Evolutionary conservation across 2,797 vertebrate species (phyloP).

Genomic region (Hyperoplus lanceolatus): DNA sequence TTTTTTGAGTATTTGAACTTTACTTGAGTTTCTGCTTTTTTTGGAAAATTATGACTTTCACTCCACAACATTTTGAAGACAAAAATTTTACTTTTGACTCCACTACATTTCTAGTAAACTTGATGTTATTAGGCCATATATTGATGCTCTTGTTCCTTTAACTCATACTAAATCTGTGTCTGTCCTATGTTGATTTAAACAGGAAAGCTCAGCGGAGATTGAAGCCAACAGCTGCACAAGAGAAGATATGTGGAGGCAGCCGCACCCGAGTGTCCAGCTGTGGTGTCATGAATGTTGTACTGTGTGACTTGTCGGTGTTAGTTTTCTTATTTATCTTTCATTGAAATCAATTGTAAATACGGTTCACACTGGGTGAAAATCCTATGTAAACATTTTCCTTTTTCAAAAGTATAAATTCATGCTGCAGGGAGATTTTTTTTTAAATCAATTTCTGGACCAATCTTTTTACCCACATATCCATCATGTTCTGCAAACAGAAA

Average conservation of each 20-base stretch:
- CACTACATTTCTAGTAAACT: too few species aligned
- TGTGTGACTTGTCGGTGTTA: conserved; percentile 12
- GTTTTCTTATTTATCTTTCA: conserved; percentile 55
- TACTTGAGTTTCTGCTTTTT: neutral
- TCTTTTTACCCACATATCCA: neutral
- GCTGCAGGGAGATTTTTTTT: neutral
- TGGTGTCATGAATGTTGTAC: conserved; percentile 15
- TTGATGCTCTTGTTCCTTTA: neutral
- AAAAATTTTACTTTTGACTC: too few species aligned
- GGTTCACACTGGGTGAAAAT: neutral
- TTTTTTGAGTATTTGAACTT: neutral
- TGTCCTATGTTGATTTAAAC: conserved; percentile 24
- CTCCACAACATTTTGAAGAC: too few species aligned
- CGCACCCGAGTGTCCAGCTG: conserved; percentile 32
- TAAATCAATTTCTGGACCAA: neutral
- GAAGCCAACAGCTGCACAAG: conserved; percentile 66
- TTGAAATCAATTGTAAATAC: conserved; percentile 43
- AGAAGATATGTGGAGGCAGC: conserved; percentile 47
- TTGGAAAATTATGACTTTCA: too few species aligned
- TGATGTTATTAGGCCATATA: too few species aligned
- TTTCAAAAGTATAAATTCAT: neutral
- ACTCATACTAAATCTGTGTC: conserved; percentile 28
- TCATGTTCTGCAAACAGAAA: conserved; percentile 1
- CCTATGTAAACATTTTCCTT: neutral
- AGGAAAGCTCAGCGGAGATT: conserved; percentile 35